Conservation (phyloP, 2,797 vertebrate species). For the Rhabdophis nuchalis region DNA sequence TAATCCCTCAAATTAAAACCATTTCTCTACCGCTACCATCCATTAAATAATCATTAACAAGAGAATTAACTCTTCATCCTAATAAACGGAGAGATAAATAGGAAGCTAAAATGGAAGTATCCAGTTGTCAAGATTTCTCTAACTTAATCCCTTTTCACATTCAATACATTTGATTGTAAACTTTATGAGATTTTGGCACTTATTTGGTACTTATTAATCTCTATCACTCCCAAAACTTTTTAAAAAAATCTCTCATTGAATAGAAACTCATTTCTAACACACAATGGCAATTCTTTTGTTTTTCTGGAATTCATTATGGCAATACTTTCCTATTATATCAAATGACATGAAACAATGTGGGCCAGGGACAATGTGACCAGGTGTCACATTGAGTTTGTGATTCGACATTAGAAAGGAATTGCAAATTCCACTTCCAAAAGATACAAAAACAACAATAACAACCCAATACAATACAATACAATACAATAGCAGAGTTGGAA, state of each 20-base stretch:
- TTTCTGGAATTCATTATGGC: slow-evolving; percentile 69
- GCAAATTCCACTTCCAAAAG: slow-evolving; percentile 55
- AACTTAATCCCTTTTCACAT: neutral
- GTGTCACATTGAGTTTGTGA: slow-evolving; percentile 60
- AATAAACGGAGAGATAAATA: neutral
- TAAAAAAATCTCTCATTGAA: slow-evolving; percentile 43
- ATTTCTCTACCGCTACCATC: neutral
- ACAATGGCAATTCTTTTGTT: slow-evolving; percentile 38
- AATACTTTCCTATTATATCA: slow-evolving; percentile 47
- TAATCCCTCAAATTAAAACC: neutral
- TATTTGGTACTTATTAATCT: neutral
- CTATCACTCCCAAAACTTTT: slow-evolving; percentile 4
- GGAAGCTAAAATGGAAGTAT: neutral
- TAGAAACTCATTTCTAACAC: slow-evolving; percentile 36
- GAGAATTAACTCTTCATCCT: neutral
- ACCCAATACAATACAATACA: too few species aligned
- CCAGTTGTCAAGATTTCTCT: neutral
- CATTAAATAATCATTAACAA: neutral
- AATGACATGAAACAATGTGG: slow-evolving; percentile 57
- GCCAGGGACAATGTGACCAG: slow-evolving; percentile 43
- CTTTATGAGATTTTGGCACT: neutral
- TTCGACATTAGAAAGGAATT: slow-evolving; percentile 54
- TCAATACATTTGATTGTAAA: neutral
- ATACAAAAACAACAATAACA: slow-evolving; percentile 33
- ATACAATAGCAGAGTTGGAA: too few species aligned